phyloP scores from a whole-genome alignment of 2,113 vertebrate genomes.

The Pseudopipra pipra region DNA sequence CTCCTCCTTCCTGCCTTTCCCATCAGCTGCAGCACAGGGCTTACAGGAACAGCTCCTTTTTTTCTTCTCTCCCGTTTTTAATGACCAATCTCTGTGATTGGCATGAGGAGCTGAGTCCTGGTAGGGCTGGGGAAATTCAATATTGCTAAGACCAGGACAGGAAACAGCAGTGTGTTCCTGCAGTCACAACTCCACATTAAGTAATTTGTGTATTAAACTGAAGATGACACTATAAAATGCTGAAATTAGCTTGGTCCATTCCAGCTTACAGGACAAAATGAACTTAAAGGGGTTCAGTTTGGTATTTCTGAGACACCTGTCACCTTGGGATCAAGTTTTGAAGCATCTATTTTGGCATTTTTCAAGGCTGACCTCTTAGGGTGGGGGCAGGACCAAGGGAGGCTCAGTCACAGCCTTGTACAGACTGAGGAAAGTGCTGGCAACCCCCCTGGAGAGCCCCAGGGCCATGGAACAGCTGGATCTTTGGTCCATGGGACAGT shows the following conservation, averaged over 20 bases:
- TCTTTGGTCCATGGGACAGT: not conserved
- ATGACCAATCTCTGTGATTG: slow-evolving; percentile 34
- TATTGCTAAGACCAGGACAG: slow-evolving; percentile 65
- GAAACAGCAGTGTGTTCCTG: slow-evolving; percentile 49
- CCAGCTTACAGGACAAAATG: not conserved
- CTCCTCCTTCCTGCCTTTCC: slow-evolving; percentile 46
- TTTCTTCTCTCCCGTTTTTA: slow-evolving; percentile 7
- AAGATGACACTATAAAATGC: slow-evolving; percentile 27
- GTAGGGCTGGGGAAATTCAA: slow-evolving; percentile 50
- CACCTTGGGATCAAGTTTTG: not conserved
- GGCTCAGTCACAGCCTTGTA: not conserved
- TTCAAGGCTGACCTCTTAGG: not conserved
- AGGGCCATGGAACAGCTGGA: not conserved
- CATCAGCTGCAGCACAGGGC: not conserved
- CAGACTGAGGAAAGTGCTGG: accelerated
- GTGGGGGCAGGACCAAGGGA: not conserved
- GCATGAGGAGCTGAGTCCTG: slow-evolving; percentile 11
- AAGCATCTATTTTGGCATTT: not conserved
- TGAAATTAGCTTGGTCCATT: not conserved
- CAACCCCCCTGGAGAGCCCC: not conserved
- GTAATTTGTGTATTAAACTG: slow-evolving; percentile 43
- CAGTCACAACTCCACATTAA: slow-evolving; percentile 48
- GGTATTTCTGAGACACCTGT: not conserved
- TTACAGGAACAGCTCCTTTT: slow-evolving; percentile 29
- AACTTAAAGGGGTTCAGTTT: not conserved